Percentiles rank a stretch among this genome's conserved stretches.
Evolutionary conservation across 2,797 vertebrate species (phyloP).

Genomic region (Mus caroli): DNA sequence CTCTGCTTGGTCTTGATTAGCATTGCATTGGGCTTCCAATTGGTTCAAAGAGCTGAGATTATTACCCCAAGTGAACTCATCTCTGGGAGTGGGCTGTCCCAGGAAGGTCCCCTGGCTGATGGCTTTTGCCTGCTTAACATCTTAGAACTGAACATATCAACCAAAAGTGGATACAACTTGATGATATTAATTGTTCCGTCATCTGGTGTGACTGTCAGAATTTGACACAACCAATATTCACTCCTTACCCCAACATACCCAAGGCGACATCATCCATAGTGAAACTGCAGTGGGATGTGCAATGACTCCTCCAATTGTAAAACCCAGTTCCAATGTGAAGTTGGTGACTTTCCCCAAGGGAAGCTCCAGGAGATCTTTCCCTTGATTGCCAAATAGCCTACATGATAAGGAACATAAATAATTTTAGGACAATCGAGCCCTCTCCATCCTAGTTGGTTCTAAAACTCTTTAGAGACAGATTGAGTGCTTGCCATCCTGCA

Average conservation of each 20-base stretch:
- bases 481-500: not conserved
- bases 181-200: not conserved
- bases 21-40: not conserved
- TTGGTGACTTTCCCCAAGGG: not conserved
- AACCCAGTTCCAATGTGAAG: not conserved
- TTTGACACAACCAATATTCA: not conserved
- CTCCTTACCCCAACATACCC: too few relatives aligned
- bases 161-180: not conserved
- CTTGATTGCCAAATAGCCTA: not conserved
- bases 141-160: not conserved
- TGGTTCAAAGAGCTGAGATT: not conserved
- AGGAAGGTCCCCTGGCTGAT: not conserved
- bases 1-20: not conserved
- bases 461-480: not conserved
- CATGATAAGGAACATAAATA: not conserved
- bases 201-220: not conserved
- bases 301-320: not conserved
- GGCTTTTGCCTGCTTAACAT: not conserved
- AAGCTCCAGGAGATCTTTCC: not conserved
- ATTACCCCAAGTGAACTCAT: rapidly evolving
- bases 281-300: not conserved
- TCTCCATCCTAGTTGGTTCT: not conserved
- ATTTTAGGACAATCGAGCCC: not conserved
- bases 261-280: not conserved
- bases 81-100: not conserved